Percentiles rank a stretch among this genome's conserved stretches.
phyloP scores from a whole-genome alignment of 2,113 vertebrate species.

The Chloebia gouldiae region DNA sequence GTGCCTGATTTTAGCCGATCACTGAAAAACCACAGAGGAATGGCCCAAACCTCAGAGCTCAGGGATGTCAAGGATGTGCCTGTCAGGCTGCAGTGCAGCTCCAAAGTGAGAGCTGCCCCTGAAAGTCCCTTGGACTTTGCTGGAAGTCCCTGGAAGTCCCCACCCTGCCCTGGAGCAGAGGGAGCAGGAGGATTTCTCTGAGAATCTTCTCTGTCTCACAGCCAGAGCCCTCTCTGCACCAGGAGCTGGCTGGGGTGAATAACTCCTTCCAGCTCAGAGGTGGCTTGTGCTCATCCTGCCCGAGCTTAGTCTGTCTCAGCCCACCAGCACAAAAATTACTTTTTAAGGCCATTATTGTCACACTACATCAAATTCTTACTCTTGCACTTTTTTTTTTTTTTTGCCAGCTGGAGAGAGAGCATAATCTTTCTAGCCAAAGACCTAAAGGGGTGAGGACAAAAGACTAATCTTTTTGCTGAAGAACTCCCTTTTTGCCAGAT shows the following conservation, averaged over 20 bases:
- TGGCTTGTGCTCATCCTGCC: not conserved
- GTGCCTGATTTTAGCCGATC: not conserved
- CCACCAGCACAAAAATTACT: not conserved
- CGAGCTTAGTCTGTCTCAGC: not conserved
- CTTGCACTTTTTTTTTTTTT: not conserved
- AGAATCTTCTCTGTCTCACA: not conserved
- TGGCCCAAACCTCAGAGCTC: not conserved
- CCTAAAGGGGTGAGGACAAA: slow-evolving; percentile 27
- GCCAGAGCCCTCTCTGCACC: not conserved
- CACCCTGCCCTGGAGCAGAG: not conserved
- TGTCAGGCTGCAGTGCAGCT: not conserved
- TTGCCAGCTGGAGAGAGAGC: slow-evolving; percentile 17
- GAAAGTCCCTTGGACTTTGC: no score
- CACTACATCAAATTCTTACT: not conserved
- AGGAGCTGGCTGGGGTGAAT: fast-evolving
- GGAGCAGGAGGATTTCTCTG: not conserved
- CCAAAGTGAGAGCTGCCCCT: not conserved
- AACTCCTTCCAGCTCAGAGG: not conserved
- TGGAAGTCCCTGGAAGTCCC: not conserved
- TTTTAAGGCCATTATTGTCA: not conserved
- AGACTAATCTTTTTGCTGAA: not conserved
- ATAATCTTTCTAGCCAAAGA: slow-evolving; percentile 9
- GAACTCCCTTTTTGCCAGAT: slow-evolving; percentile 8
- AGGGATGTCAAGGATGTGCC: not conserved
- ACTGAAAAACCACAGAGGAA: not conserved